Evolutionary conservation across 2,113 vertebrate species (phyloP).

Genomic region (Paramisgurnus dabryanus): DNA sequence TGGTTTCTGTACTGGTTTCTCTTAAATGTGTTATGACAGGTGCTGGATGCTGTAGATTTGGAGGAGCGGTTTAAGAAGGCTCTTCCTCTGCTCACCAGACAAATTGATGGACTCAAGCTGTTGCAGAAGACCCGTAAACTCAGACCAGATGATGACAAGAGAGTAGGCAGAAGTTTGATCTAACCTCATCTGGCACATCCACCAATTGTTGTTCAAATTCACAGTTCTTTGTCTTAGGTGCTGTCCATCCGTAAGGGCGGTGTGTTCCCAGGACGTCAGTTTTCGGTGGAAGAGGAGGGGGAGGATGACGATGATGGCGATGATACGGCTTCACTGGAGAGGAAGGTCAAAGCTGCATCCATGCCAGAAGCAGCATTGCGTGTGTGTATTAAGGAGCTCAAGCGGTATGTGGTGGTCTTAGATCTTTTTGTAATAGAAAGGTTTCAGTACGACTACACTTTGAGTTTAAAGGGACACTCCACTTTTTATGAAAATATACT

Average conservation of each 20-base stretch:
- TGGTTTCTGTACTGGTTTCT: not conserved
- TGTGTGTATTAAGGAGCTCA: slow-evolving; percentile 93
- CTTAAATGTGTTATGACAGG: slow-evolving; percentile 66
- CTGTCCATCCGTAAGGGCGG: slow-evolving; percentile 79
- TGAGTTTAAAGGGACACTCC: too few species aligned
- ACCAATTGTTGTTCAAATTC: not conserved
- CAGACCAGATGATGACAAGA: slow-evolving; percentile 85
- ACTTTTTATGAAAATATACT: too few species aligned
- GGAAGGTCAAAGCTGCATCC: slow-evolving; percentile 82
- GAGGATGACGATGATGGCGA: slow-evolving; percentile 92
- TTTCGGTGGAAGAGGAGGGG: slow-evolving; percentile 78
- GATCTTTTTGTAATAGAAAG: not conserved
- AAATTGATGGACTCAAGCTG: slow-evolving; percentile 93
- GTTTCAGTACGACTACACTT: not conserved
- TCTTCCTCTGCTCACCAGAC: slow-evolving; percentile 88
- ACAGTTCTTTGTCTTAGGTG: slow-evolving; percentile 69
- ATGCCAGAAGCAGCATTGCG: slow-evolving; percentile 91
- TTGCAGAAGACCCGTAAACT: slow-evolving; percentile 90
- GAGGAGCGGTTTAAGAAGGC: slow-evolving; percentile 93
- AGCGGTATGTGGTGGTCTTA: slow-evolving; percentile 75
- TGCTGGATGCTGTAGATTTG: slow-evolving; percentile 89
- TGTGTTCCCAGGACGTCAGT: slow-evolving; percentile 74
- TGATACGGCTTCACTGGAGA: slow-evolving; percentile 85
- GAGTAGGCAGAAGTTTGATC: slow-evolving; percentile 67
- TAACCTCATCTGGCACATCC: not conserved